Base-by-base conservation (phyloP, 2,113 vertebrate genomes). In the Pollimyrus isidori region DNA sequence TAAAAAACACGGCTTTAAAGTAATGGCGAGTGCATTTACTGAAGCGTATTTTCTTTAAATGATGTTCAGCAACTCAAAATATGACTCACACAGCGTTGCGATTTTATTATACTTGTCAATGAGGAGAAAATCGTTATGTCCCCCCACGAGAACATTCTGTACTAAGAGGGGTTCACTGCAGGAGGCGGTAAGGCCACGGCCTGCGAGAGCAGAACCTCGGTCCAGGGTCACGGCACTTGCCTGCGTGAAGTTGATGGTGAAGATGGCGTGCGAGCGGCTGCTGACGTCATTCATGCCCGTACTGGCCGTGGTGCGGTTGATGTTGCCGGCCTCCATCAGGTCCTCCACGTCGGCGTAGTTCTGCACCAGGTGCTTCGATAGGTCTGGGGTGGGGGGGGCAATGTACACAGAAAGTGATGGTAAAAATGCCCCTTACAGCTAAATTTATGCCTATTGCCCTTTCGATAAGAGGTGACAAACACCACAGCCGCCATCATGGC, bases 221-320 rank as follows among this genome's bases (percentile, higher is more conserved):
- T 13, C 62, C 10, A n/a, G 0, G n/a, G 11, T 13, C 62, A 3
- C 9, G 10, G 3, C n/a, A 23, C 88, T 91, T 92, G 98, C 98
- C 98, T 99, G 98, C 87, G 98, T 99, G 94, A 99, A 99, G 95
- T 99, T 99, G 95, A 99, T 97, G 50, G 98, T 99, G 93, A 99
- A 99, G 95, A 99, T 99, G 94, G 98, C 98, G 19, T 99, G 98
- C 0, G 98, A 99, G 86, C 98, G 96, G 93, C 98, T 99, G 92
- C 98, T 99, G 93, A 97, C 96, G 45, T 99, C 97, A 30, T 99
- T 99, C 98, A 99, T 99, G 91, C 96, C 96, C 0, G 98, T 99
- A 10, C 97, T 97, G 88, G 98, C 98, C 0, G 98, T 99, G 0
- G 98, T 99, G 52, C 98, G 96, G 46, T 98, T 99, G 90, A 97